phyloP scores from a whole-genome alignment of 2,888 invertebrate species.

The Tetrapedia diversipes region DNA sequence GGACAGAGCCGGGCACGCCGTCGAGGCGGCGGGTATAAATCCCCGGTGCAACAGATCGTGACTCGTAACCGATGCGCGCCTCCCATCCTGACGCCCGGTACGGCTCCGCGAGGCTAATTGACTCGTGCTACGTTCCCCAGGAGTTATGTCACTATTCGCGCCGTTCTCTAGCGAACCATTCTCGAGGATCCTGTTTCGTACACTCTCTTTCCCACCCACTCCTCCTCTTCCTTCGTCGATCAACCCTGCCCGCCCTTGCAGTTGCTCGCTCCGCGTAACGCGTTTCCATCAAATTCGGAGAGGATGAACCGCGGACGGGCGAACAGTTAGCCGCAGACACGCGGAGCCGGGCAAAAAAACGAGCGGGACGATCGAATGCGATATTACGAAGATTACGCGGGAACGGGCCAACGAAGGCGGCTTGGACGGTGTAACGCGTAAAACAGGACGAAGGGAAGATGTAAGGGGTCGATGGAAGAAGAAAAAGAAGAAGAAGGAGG shows the following conservation, averaged over 20 bases:
- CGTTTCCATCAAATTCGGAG: not conserved
- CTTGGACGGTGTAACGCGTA: slow-evolving; percentile 20
- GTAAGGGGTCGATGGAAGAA: slow-evolving; percentile 23
- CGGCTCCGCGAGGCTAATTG: slow-evolving; percentile 56
- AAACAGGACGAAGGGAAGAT: slow-evolving; percentile 6
- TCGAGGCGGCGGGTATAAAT: slow-evolving; percentile 53
- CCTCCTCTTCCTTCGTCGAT: not conserved
- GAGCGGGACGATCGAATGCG: slow-evolving; percentile 46
- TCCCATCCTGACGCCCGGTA: slow-evolving; percentile 41
- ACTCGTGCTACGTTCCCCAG: slow-evolving; percentile 50
- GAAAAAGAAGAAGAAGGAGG: slow-evolving; percentile 35
- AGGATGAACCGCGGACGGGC: not conserved
- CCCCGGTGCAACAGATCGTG: slow-evolving; percentile 56
- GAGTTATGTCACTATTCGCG: slow-evolving; percentile 59
- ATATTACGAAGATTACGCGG: slow-evolving; percentile 68
- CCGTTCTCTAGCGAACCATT: slow-evolving; percentile 19
- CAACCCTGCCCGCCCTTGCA: not conserved
- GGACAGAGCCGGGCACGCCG: slow-evolving; percentile 34
- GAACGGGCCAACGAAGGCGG: slow-evolving; percentile 40
- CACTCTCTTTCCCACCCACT: not conserved
- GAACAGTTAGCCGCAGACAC: no score
- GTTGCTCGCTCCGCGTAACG: not conserved
- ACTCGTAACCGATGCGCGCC: slow-evolving; percentile 52
- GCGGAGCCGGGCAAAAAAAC: not conserved
- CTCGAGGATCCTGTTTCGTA: slow-evolving; percentile 26